Percentiles rank a stretch among this genome's conserved stretches.
phyloP scores from a whole-genome alignment of 53 echinoderm and acorn worm genomes.

The Zoroaster sp. region DNA sequence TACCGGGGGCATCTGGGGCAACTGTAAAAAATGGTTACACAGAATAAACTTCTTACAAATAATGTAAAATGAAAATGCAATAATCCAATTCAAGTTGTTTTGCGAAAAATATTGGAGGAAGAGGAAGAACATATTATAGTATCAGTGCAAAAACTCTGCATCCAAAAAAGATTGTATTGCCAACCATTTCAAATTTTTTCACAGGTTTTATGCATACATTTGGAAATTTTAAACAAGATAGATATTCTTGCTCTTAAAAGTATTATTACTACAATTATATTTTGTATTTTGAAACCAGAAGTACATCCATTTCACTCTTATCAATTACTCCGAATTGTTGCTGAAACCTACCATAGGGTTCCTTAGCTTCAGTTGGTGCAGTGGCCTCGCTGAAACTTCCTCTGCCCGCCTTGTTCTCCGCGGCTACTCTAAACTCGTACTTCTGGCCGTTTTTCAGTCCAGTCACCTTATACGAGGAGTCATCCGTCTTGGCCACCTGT shows the following conservation, averaged over 20 bases:
- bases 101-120: neutral
- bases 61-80: too few relatives aligned
- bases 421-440: conserved; percentile 88
- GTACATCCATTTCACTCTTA: neutral
- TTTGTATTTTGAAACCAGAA: too few relatives aligned
- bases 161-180: neutral
- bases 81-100: too few relatives aligned
- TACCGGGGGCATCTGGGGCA: conserved; percentile 83
- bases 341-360: conserved; percentile 74
- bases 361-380: conserved; percentile 71
- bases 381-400: conserved; percentile 78
- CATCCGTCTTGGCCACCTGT: conserved; percentile 56
- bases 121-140: neutral
- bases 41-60: neutral
- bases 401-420: conserved; percentile 89
- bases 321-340: neutral
- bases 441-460: conserved; percentile 81
- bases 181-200: neutral
- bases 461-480: conserved; percentile 61
- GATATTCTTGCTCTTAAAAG: too few relatives aligned
- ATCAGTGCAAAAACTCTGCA: neutral
- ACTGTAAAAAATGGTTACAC: conserved; percentile 34
- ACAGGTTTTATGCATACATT: too few relatives aligned
- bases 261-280: too few relatives aligned
- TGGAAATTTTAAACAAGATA: too few relatives aligned